Evolutionary conservation across 2,797 vertebrate species (phyloP), one percentile per base, ranked within the genome.

Genomic region (Serranus cabrilla): DNA sequence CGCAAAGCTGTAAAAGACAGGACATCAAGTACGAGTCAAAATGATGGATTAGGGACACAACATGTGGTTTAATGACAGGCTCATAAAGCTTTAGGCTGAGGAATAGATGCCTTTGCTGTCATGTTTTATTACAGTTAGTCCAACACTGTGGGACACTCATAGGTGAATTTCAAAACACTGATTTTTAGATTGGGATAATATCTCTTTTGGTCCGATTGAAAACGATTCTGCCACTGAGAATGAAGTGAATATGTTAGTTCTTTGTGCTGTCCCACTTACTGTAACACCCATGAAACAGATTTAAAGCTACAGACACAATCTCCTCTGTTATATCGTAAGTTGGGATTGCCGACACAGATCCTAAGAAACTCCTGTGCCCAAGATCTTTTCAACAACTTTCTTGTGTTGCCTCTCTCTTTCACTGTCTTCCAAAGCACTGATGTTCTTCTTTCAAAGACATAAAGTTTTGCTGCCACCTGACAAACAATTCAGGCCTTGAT

Each of bases 391-490:
- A 74, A 40, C 25, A 40, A 14, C 17, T 69, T 71, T 49, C 27
- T 21, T 21, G 18, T 20, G 25, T 69, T 78, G 34, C 20, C 50
- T n/a, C 7, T 87, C n/a, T 27, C 43, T 83, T 80, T 85, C 63
- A 68, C 57, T 65, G 20, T 60, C 56, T 81, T 65, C 58, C 60
- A 76, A 85, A 60, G 23, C 39, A 61, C 61, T 65, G 58, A 72
- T 82, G 39, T 76, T 73, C 14, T 67, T 0, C 23, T 76, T 81
- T 82, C 64, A 81, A 72, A 69, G 70, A 71, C 52, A 27, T 55
- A 63, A 68, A n/a, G 52, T 78, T 80, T 80, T 67, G 46, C 62
- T 86, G 59, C 82, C 75, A 80, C 71, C 74, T 82, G 70, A 78
- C 75, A 81, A 85, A 87, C 77, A 82, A 55, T 80, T 82, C 59